These are phyloP conservation scores for Aplochiton taeniatus DNA, from an alignment of 2,797 vertebrate species.

Conservation along the genomic window DNA sequence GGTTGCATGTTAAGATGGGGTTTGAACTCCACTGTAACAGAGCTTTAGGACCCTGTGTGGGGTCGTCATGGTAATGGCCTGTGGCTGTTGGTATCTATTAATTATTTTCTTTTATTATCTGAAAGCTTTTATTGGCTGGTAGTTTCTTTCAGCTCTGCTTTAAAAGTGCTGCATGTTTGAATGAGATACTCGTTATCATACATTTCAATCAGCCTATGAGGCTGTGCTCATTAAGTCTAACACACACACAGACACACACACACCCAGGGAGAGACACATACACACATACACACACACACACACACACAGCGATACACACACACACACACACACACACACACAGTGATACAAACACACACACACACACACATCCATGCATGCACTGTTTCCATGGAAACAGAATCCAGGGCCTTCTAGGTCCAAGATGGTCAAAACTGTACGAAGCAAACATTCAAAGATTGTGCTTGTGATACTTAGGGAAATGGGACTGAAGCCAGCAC, in stretches of 20 bases:
- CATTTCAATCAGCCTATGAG: no score
- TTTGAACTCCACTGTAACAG: no score
- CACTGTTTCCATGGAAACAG: constrained; percentile 79
- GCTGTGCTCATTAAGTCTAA: neutral
- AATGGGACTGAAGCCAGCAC: constrained; percentile 17
- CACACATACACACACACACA: constrained; percentile 11
- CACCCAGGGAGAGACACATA: no score
- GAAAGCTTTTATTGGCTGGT: no score
- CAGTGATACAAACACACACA: constrained; percentile 17
- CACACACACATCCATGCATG: constrained; percentile 35
- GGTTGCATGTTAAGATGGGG: no score
- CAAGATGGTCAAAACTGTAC: constrained; percentile 65
- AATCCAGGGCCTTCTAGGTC: constrained; percentile 67
- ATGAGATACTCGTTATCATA: no score
- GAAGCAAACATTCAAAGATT: constrained; percentile 55
- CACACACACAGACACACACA: constrained; percentile 10
- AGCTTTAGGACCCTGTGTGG: no score
- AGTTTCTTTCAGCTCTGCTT: no score
- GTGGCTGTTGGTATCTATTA: no score
- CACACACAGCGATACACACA: constrained; percentile 39
- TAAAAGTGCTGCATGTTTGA: no score
- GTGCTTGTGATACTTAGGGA: constrained; percentile 49
- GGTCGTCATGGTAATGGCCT: no score
- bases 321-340: constrained; percentile 22
- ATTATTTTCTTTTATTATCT: no score